A percentile compares a stretch with the other conserved stretches of the same genome.
Evolutionary conservation across 2,113 vertebrate species (phyloP).

Genomic region (Cricetomys ansorgei): DNA sequence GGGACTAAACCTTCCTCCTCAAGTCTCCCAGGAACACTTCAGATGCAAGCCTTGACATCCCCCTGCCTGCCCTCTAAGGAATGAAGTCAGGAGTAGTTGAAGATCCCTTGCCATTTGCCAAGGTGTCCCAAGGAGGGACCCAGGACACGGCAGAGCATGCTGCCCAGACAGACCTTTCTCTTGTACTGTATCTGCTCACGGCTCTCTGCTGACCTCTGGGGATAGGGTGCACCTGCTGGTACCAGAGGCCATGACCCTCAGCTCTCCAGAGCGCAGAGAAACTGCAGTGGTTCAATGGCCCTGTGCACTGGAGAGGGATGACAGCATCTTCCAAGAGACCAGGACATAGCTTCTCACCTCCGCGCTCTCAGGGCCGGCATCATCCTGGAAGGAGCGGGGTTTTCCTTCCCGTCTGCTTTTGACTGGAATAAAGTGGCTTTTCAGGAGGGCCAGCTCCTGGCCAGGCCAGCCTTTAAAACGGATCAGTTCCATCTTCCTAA

Average conservation of each 20-base stretch:
- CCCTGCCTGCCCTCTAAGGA: neutral
- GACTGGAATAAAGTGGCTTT: neutral
- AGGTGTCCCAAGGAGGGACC: neutral
- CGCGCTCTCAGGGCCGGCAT: neutral
- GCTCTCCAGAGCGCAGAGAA: neutral
- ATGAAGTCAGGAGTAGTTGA: neutral
- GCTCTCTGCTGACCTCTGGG: neutral
- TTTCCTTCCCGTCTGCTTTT: neutral
- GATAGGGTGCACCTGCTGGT: neutral
- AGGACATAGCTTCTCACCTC: neutral
- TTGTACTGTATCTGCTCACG: neutral
- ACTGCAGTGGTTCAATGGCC: neutral
- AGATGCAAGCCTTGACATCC: neutral
- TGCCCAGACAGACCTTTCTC: neutral
- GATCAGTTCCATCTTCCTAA: neutral
- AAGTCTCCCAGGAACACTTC: neutral
- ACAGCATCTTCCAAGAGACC: neutral
- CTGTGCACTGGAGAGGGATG: neutral
- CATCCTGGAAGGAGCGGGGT: neutral
- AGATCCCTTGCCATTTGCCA: neutral
- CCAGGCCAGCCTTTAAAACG: neutral
- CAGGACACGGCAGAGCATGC: neutral
- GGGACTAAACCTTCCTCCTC: neutral
- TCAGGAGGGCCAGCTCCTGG: neutral
- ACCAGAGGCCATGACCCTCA: neutral